These are phyloP conservation scores for Phoenicopterus ruber DNA, from an alignment of 2,113 vertebrate species.

Conservation along the genomic window DNA sequence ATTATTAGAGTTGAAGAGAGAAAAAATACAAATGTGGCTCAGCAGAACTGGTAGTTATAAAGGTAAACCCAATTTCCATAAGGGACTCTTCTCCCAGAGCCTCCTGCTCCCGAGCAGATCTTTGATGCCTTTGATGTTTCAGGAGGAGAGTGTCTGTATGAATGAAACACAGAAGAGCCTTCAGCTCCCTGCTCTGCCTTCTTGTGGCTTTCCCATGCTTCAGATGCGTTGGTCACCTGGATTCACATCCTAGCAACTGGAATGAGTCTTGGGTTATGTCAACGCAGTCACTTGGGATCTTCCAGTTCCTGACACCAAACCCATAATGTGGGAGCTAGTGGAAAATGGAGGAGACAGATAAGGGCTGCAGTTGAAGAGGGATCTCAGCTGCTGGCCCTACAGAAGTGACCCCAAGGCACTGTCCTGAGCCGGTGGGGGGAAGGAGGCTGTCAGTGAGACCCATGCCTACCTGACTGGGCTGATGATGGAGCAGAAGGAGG, in stretches of 20 bases:
- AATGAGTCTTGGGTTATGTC: neutral
- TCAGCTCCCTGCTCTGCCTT: neutral
- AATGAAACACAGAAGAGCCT: neutral
- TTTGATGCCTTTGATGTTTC: neutral
- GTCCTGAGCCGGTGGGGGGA: neutral
- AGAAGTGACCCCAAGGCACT: neutral
- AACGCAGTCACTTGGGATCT: accelerated
- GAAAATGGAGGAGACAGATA: neutral
- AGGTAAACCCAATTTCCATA: neutral
- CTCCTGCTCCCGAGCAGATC: neutral
- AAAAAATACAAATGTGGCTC: neutral
- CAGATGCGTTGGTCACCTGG: neutral
- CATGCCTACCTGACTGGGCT: neutral
- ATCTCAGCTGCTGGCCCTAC: neutral
- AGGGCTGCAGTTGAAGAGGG: neutral
- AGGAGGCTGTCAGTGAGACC: neutral
- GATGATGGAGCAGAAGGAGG: neutral
- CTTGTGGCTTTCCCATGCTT: neutral
- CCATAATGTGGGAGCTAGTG: neutral
- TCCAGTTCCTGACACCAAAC: neutral
- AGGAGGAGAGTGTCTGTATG: accelerated
- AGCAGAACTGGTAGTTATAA: neutral
- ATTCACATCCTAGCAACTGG: neutral
- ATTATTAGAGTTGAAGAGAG: neutral
- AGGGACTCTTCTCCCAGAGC: neutral